phyloP scores from a whole-genome alignment of 2,113 vertebrate genomes.

The Chionomys nivalis region DNA sequence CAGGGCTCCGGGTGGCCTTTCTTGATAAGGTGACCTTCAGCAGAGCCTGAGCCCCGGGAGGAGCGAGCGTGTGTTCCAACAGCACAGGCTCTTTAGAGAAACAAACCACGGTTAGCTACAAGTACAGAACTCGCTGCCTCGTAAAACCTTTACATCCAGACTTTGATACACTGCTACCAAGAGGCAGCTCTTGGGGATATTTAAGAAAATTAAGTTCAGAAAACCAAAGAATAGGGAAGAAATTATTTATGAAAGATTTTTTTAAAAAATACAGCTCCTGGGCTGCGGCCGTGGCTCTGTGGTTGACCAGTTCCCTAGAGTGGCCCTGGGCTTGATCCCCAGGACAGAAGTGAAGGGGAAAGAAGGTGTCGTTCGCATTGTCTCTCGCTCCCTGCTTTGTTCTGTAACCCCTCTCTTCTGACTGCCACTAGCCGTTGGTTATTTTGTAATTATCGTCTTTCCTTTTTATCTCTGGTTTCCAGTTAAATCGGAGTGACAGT shows the following conservation, averaged over 20 bases:
- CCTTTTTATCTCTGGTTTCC: constrained; percentile 55
- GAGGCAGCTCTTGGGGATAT: background rate
- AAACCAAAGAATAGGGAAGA: background rate
- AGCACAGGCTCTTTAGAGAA: background rate
- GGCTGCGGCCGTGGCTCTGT: background rate
- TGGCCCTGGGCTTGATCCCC: background rate
- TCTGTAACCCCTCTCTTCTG: background rate
- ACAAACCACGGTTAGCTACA: background rate
- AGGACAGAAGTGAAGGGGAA: too few relatives aligned
- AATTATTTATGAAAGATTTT: background rate
- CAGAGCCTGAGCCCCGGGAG: background rate
- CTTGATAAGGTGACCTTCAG: background rate
- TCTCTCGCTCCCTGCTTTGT: background rate
- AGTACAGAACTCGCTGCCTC: background rate
- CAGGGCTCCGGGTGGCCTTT: background rate
- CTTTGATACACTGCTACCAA: background rate
- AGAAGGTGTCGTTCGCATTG: too few relatives aligned
- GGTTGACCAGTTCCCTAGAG: background rate
- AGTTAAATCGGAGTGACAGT: constrained; percentile 92
- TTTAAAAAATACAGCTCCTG: background rate
- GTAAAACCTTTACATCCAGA: background rate
- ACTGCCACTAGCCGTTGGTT: background rate
- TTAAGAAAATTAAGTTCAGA: background rate
- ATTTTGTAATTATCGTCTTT: background rate
- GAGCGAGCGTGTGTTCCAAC: background rate